Base-by-base conservation (phyloP, 1,140 invertebrate species). In the Drosophila biarmipes region DNA sequence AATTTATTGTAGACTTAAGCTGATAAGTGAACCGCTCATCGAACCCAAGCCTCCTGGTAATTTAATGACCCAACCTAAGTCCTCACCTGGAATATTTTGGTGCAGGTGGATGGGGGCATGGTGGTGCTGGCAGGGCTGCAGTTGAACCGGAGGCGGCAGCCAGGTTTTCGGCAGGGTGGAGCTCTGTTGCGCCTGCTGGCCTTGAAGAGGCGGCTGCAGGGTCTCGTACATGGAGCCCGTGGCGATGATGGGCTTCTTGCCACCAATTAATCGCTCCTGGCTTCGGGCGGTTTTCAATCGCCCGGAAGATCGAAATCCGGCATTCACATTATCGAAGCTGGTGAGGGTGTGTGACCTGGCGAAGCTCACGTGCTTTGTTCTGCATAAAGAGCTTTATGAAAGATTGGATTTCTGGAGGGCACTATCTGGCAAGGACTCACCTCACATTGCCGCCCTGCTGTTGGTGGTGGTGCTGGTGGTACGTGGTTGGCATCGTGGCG, bases 321-420 rank as follows among this genome's bases (percentile, higher is more conserved):
- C 92, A 27, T 94, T 92, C 71, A 95, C 93, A 92, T 96, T 95
- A 58, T 97, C 96, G 77, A 97, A 97, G 2, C 96, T 97, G 6
- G 96, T 96, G 52, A 97, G 90, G 0, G 96, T 97, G 76, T 97
- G 96, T 1, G 96, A 97, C 31, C 96, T 94, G 17, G 97, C 97
- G 87, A 98, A 98, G 84, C 96, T 98, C 31, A 98, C 97, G 91
- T 98, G 97, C 91, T 98, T 98, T 68, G 95, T 95, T 92, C 95
- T 96, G 92, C 0, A 45, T 24, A 91, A 52, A 69, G 29, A 21
- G 37, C 4, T 48, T 7, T 11, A 5, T 51, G 29, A 51, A 1
- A 71, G 48, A 8, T 27, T 8, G 29, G 2, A 34, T 17, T 42
- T 19, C n/a, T 42, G 17, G 31, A 27, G 43, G 14, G 15, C 42